Base-by-base conservation (phyloP, 2,113 vertebrate species). In the Arothron firmamentum region DNA sequence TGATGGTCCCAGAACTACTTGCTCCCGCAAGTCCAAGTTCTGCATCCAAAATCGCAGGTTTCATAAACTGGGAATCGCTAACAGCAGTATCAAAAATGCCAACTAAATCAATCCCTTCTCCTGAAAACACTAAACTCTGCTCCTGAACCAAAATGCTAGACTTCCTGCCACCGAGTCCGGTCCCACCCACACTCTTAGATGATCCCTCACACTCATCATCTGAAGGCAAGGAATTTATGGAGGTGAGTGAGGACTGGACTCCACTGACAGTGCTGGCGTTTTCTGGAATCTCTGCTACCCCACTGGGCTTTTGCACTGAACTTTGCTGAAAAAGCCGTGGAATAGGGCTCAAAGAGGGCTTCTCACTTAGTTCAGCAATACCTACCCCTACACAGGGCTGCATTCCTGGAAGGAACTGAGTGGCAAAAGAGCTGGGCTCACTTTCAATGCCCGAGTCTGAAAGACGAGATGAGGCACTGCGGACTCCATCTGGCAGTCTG, bases 371-470 rank as follows among this genome's bases (percentile, higher is more conserved):
- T 28, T 86, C 77, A 58, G 72, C 69, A 61, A 91, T 82, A 63
- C 87, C 81, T 23, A 83, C 49, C 18, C 62, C 62, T 52, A 70
- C 85, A 83, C 90, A 90, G 61, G 87, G 86, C 48, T 89, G 84
- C 52, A 82, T 68, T 56, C 93, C 93, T 18, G 87, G 73, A 62
- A 85, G 90, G 64, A 92, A 76, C 56, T 94, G 94, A 53, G 92
- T 92, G 74, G 93, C 92, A 80, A 94, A 94, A 67, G 96, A 98
- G 87, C 94, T 98, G 42, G 96, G 92, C 79, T 97, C 96, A 85
- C 96, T 97, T 85, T 98, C 97, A 52, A 97, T 92, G 70, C 96
- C 96, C 0, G 97, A 99, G 88, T 98, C 96, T 28, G 97, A 98
- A 77, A 97, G 94, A 55, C 94, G 92, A 58, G 95, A 97, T 9